Evolutionary conservation across 2,888 invertebrate genomes (phyloP).

Genomic region (Acanthosepion lycidas): DNA sequence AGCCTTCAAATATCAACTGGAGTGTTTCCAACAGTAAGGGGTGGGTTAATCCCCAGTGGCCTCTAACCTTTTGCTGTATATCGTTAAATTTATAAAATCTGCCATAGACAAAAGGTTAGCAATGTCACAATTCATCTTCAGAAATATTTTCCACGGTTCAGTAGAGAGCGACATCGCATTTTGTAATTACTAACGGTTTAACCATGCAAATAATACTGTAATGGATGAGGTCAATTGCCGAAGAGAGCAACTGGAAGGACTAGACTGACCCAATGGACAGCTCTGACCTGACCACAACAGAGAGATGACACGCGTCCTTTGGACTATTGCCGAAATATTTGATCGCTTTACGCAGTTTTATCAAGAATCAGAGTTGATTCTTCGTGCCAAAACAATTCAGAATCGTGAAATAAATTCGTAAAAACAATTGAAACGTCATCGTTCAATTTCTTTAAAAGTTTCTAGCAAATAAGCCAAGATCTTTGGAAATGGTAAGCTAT

Average conservation of each 20-base stretch:
- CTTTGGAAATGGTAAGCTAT: no score
- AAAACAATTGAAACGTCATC: neutral
- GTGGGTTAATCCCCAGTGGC: neutral
- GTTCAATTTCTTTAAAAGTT: neutral
- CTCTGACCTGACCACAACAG: neutral
- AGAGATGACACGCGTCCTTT: neutral
- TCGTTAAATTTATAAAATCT: neutral
- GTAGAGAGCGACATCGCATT: neutral
- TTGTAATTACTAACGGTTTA: slow-evolving; percentile 8
- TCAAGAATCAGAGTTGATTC: neutral
- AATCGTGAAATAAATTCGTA: slow-evolving; percentile 18
- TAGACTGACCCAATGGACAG: neutral
- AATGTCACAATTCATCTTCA: neutral
- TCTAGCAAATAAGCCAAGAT: neutral
- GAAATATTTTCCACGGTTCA: neutral
- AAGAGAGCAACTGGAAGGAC: neutral
- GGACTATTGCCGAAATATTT: neutral
- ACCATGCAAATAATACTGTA: neutral
- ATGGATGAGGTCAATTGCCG: slow-evolving; percentile 20
- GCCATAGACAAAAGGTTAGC: neutral
- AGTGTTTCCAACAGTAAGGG: neutral
- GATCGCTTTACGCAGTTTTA: neutral
- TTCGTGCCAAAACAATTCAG: slow-evolving; percentile 13
- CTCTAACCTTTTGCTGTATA: neutral
- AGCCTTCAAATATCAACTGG: neutral